Evolutionary conservation across 2,797 vertebrate species (phyloP).

Genomic region (Semotilus atromaculatus): DNA sequence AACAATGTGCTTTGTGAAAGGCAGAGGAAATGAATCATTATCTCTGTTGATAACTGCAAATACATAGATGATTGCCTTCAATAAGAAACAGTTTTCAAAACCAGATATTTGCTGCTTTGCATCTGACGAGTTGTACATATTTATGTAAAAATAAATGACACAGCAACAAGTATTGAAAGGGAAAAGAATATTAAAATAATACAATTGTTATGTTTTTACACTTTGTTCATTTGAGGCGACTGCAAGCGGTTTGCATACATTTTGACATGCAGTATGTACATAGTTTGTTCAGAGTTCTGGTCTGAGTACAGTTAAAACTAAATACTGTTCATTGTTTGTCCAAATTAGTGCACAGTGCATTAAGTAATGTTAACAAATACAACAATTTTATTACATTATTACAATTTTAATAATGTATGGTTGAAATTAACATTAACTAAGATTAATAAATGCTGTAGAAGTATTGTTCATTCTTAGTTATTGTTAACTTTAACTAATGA

Average conservation of each 20-base stretch:
- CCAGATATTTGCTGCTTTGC: neutral
- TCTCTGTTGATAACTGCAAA: neutral
- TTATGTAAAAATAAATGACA: neutral
- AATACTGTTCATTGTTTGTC: no score
- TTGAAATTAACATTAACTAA: no score
- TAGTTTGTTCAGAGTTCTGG: neutral
- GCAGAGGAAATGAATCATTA: slow-evolving; percentile 9
- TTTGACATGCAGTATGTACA: neutral
- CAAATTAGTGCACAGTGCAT: no score
- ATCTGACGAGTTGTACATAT: neutral
- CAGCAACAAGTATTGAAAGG: neutral
- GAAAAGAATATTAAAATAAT: neutral
- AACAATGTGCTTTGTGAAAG: slow-evolving; percentile 9
- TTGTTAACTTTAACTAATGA: no score
- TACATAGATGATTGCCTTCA: neutral
- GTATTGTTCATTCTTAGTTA: no score
- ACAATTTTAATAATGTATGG: no score
- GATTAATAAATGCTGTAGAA: no score
- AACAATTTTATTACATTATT: no score
- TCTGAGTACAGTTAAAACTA: no score
- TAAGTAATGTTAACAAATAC: no score
- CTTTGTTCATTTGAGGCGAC: neutral
- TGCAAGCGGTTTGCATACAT: neutral
- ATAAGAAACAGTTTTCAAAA: neutral
- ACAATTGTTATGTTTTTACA: neutral